A percentile compares a stretch with the other conserved stretches of the same genome.
Evolutionary conservation across 2,888 invertebrate genomes (phyloP).

Genomic region (Trissolcus brochymenae): DNA sequence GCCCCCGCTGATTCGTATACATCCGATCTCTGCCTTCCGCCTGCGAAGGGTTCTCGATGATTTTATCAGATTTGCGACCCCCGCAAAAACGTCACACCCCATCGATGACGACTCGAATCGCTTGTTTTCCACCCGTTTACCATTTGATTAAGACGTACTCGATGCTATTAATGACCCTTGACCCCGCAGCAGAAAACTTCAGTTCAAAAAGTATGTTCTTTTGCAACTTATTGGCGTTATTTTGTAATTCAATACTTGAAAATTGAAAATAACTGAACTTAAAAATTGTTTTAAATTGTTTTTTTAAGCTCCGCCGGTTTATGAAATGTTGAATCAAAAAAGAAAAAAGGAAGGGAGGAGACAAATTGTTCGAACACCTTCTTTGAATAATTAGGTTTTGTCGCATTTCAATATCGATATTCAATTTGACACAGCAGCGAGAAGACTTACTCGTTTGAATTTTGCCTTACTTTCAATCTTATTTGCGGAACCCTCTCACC

Average conservation of each 20-base stretch:
- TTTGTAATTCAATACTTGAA: too few relatives aligned
- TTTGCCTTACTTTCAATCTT: slow-evolving; percentile 35
- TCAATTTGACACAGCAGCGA: slow-evolving; percentile 28
- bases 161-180: slow-evolving; percentile 44
- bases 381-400: slow-evolving; percentile 11
- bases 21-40: slow-evolving; percentile 61
- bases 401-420: slow-evolving; percentile 23
- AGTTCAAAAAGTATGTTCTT: too few relatives aligned
- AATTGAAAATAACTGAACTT: too few relatives aligned
- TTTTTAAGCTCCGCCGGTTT: too few relatives aligned
- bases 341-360: neutral
- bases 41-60: slow-evolving; percentile 70
- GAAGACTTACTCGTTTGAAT: slow-evolving; percentile 43
- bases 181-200: slow-evolving; percentile 22
- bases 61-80: slow-evolving; percentile 75
- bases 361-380: slow-evolving; percentile 9
- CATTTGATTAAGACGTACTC: slow-evolving; percentile 73
- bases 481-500: slow-evolving; percentile 41
- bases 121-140: slow-evolving; percentile 76
- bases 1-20: slow-evolving; percentile 64
- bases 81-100: slow-evolving; percentile 57
- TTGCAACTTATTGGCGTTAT: too few relatives aligned
- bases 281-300: too few relatives aligned
- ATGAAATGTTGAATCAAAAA: too few relatives aligned
- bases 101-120: slow-evolving; percentile 67